These are phyloP conservation scores for Stichopus chloronotus DNA, from an alignment of 35 echinoderm and acorn worm species.

Conservation along the genomic window DNA sequence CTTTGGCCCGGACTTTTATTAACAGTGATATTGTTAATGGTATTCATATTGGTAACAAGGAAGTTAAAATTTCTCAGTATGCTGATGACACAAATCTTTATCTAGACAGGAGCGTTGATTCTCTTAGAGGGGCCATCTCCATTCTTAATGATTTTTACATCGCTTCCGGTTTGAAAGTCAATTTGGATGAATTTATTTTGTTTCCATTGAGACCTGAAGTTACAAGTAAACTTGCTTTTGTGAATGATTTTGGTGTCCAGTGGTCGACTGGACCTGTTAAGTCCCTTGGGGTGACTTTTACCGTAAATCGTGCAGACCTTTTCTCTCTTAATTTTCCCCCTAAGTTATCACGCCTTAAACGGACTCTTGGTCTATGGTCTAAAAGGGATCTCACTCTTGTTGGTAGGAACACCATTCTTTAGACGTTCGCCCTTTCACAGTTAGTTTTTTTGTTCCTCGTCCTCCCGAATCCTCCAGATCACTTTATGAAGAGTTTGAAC, in stretches of 20 bases:
- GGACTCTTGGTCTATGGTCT: background rate
- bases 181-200: background rate
- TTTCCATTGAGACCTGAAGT: background rate
- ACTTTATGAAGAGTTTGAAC: background rate
- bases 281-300: background rate
- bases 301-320: background rate
- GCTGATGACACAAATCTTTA: background rate
- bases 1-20: background rate
- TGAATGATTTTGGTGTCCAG: background rate
- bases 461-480: background rate
- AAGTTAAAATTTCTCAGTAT: background rate
- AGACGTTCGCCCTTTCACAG: background rate
- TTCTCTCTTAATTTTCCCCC: background rate
- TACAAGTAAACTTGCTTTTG: background rate
- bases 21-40: background rate
- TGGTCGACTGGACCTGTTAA: background rate
- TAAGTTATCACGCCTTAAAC: constrained; percentile 1
- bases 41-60: background rate
- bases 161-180: background rate
- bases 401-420: too few species aligned
- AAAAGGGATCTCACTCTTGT: background rate
- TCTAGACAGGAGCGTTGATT: background rate
- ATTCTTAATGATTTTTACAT: background rate
- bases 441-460: background rate
- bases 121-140: background rate